Evolutionary conservation across 2,113 vertebrate genomes (phyloP), one percentile per base, ranked within the genome.

Genomic region (Campylomormyrus numenius): DNA sequence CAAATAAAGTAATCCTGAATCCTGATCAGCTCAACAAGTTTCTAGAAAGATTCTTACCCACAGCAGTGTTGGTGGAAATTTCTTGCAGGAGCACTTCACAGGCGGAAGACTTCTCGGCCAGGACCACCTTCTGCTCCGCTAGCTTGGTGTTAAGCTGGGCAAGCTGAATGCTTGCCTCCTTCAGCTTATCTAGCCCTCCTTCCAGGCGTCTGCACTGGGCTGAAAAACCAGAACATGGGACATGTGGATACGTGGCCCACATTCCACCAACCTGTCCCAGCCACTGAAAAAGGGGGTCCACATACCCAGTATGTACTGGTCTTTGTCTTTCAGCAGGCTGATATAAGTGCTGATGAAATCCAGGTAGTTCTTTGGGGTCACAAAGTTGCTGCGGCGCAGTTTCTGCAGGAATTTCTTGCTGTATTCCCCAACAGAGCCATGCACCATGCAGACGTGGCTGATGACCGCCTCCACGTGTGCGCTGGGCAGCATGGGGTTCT

Each of bases 351-450:
- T 95, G 88, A 99, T 97, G 87, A 98, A 99, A 90, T 99, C 98
- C 84, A 99, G 96, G 93, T 95, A 99, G 92, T 98, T 99, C 94
- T 98, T 99, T 15, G 98, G 98, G 1, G 98, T 99, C 8, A 99
- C 98, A 0, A 96, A 97, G 94, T 99, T 99, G 89, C 93, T 96
- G 56, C 98, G 97, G 8, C 98, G 95, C 85, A 98, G 93, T 91
- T 98, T 99, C 93, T 97, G 98, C 31, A 95, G 96, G 90, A 99
- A 99, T 0, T 92, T 95, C 66, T 94, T 96, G 94, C 98, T 99
- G 94, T 96, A 98, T 0, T 96, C 90, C 0, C 92, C 97, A 10
- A 98, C 98, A 0, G 96, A 98, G 11, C 93, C 90, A 11, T 99
- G 98, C 48, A 98, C 98, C 97, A 96, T 94, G 62, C 98, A 98